Base-by-base conservation (phyloP, 2,113 vertebrate species). In the Isichthys henryi region DNA sequence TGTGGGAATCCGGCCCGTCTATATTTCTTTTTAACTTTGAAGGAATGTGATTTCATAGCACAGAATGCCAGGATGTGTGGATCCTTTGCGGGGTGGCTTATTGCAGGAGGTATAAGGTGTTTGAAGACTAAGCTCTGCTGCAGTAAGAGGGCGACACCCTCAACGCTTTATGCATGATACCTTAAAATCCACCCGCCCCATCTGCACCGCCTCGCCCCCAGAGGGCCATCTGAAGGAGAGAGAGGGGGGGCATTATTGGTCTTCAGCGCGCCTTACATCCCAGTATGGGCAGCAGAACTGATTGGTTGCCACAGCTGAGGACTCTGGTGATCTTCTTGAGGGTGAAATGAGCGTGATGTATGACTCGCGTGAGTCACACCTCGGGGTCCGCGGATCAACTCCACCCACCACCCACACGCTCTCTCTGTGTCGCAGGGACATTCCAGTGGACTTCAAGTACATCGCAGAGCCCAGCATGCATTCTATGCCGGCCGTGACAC, bases 381-480 rank as follows among this genome's bases (percentile, higher is more conserved):
- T 35, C 50, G 9, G 45, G 23, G 21, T 19, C 23, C 17, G n/a
- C 5, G 39, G 1, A 82, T 45, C 77, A n/a, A n/a, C n/a, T n/a
- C n/a, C n/a, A n/a, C n/a, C n/a, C n/a, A n/a, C n/a, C n/a, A n/a
- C n/a, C 35, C n/a, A 53, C n/a, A 17, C 21, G 6, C 31, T 88
- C 53, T 62, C 19, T 88, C 53, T 45, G 3, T 62, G 17, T 95
- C 95, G 82, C 94, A 99, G 98, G 98, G 98, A 99, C 93, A 99
- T 99, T 94, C 98, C 98, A 89, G 98, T 99, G 94, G 98, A 99
- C 95, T 99, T 99, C 93, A 99, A 99, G 92, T 99, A 99, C 92
- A 99, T 99, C 89, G 98, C 98, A 17, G 98, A 99, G 94, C 98
- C 98, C 93, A 99, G 98, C 88, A 99, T 99, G 98, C 98, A 99